Base-by-base conservation (phyloP, 2,797 vertebrate genomes). In the Austrolebias charrua region DNA sequence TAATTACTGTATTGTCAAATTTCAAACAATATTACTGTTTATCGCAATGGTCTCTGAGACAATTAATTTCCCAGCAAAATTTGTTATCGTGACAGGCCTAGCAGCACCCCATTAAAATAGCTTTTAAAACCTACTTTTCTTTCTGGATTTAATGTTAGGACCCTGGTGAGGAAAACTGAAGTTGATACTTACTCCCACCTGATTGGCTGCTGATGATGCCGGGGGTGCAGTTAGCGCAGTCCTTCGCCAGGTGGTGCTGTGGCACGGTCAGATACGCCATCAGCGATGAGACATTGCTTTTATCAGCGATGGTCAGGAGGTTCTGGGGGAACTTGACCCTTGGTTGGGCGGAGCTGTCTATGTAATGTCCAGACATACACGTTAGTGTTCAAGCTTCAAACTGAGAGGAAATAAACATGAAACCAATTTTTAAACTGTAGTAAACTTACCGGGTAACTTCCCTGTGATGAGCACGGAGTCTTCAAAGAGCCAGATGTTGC, bases 401-500 rank as follows among this genome's bases (percentile, higher is more conserved):
- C 10, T 12, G 11, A 2, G 11, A 40, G 12, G 38, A 40, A 40
- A 12, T 40, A 40, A 40, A 40, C 11, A 12, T 12, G 10, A 48
- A 10, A 48, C 18, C 5, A 1, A 1, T 15, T 15, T 44, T 44
- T 7, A 16, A 44, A 12, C n/a, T 18, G 38, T 20, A 14, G 42
- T 18, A 0, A 14, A 63, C 76, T 28, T 89, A 96, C 96, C 96
- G 78, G 94, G 93, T 69, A 94, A 73, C 86, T 95, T 97, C 68
- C 94, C 92, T 55, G 94, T 94, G 85, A 98, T 94, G 86, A 98
- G 88, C 62, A 98, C 89, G 0, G 92, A 94, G 83, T 98, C 96
- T 76, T 98, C 95, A 87, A 95, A 98, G 33, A 98, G 90, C 96
- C 96, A 98, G 82, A 98, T 91, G 90, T 97, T 97, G 38, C 95